phyloP scores from a whole-genome alignment of 2,113 vertebrate genomes.

The Pterocles burchelli region DNA sequence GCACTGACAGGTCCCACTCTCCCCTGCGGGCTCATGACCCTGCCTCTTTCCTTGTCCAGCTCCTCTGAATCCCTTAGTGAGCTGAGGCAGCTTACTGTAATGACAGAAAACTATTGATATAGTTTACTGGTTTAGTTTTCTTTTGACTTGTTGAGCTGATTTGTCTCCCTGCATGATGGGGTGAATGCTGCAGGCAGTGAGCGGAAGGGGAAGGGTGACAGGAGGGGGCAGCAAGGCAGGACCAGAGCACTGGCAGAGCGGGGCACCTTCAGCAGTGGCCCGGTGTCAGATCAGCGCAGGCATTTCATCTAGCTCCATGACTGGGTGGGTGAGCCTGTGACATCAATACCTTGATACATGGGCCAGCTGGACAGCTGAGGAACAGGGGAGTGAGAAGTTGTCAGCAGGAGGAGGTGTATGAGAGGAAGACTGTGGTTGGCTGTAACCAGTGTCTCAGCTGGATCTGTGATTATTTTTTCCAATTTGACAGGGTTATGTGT shows the following conservation, averaged over 20 bases:
- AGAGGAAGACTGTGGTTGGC: neutral
- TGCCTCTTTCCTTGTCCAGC: neutral
- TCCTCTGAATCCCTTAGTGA: neutral
- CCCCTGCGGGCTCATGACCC: neutral
- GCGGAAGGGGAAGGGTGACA: neutral
- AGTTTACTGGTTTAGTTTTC: neutral
- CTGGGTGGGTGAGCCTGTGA: neutral
- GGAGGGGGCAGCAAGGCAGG: fast-evolving
- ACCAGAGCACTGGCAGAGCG: neutral
- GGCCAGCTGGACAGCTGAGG: neutral
- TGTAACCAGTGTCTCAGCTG: neutral
- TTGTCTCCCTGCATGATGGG: fast-evolving
- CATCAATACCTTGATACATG: fast-evolving
- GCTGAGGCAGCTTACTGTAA: neutral
- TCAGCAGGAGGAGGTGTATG: neutral
- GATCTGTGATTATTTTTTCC: neutral
- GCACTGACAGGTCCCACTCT: neutral
- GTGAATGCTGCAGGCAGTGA: neutral
- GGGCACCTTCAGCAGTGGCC: neutral
- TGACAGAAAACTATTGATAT: neutral
- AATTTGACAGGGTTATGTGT: neutral
- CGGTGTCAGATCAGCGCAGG: fast-evolving
- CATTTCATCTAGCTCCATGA: neutral
- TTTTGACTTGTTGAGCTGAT: neutral
- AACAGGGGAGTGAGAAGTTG: neutral